These are phyloP conservation scores for Hypena proboscidalis DNA, from an alignment of 2,888 invertebrate species.

Conservation along the genomic window DNA sequence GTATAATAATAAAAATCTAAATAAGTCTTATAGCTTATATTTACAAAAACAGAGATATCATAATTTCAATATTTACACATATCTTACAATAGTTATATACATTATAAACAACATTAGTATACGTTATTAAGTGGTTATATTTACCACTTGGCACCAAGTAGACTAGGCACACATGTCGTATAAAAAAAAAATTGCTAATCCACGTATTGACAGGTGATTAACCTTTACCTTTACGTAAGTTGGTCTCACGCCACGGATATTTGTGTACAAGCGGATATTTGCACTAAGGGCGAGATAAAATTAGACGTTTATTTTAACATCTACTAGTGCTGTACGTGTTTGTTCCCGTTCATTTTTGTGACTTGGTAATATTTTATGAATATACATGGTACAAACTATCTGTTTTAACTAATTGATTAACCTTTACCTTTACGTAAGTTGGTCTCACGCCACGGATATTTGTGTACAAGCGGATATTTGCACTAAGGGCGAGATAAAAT, in stretches of 20 bases:
- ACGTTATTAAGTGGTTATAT: no score
- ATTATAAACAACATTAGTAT: no score
- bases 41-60: no score
- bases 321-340: constrained; percentile 9
- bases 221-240: constrained; percentile 21
- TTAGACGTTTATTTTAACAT: constrained; percentile 31
- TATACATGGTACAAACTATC: background rate
- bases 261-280: constrained; percentile 24
- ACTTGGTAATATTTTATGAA: no score
- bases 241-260: background rate
- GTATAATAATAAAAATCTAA: no score
- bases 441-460: background rate
- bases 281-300: constrained; percentile 34
- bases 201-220: constrained; percentile 30
- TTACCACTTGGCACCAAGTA: no score
- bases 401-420: no score
- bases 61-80: no score
- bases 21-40: no score
- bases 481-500: constrained; percentile 33
- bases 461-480: constrained; percentile 26
- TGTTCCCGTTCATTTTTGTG: background rate
- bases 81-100: no score
- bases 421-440: background rate
- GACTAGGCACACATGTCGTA: no score
- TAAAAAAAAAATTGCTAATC: no score